Conservation (phyloP, 2,888 invertebrate species). For the Drosophila pegasa region DNA sequence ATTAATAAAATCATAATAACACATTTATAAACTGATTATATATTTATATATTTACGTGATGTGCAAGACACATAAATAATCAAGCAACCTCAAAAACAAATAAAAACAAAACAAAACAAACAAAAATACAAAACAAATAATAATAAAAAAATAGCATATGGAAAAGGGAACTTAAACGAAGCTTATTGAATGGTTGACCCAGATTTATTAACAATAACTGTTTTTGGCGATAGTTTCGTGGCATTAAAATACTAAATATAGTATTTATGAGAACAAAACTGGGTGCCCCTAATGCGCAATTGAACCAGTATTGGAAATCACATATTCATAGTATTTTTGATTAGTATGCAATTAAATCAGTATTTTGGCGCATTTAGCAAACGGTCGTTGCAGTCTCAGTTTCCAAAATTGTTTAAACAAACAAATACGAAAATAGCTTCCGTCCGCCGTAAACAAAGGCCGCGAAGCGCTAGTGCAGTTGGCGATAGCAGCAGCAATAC, state of each 20-base stretch:
- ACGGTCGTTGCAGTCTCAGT: slow-evolving; percentile 51
- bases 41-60: no score
- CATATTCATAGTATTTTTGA: slow-evolving; percentile 28
- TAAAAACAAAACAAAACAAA: no score
- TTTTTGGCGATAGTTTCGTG: neutral
- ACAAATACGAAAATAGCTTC: slow-evolving; percentile 60
- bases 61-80: no score
- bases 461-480: slow-evolving; percentile 52
- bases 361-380: slow-evolving; percentile 52
- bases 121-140: no score
- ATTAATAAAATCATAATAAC: no score
- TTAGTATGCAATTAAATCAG: slow-evolving; percentile 26
- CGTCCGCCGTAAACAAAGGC: slow-evolving; percentile 56
- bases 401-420: slow-evolving; percentile 67
- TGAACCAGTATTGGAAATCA: slow-evolving; percentile 33
- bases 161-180: no score
- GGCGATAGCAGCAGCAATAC: slow-evolving; percentile 34
- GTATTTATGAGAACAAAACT: neutral
- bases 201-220: neutral
- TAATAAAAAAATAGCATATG: no score
- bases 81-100: no score
- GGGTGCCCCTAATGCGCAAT: slow-evolving; percentile 6
- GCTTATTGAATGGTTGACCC: neutral
- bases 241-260: neutral
- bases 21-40: no score